These are phyloP conservation scores for Koerneria pararmatus DNA, from an alignment of 2,888 invertebrate genomes.

Conservation along the genomic window DNA sequence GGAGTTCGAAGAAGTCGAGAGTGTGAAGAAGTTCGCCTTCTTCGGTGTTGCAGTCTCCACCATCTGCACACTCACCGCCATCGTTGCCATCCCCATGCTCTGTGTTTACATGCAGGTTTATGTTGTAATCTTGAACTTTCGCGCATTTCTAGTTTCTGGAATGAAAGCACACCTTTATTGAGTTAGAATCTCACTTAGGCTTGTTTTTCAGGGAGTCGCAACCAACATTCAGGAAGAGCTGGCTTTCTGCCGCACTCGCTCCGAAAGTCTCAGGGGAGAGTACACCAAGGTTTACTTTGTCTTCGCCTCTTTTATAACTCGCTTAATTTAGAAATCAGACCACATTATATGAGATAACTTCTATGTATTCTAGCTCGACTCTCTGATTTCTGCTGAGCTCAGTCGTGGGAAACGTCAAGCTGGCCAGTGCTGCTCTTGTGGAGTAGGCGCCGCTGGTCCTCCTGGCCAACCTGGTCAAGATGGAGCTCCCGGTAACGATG, in stretches of 20 bases:
- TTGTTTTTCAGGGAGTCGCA: conserved; percentile 46
- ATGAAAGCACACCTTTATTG: too few species aligned
- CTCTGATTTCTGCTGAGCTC: conserved; percentile 19
- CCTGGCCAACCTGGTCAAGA: conserved; percentile 30
- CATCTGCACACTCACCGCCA: too few species aligned
- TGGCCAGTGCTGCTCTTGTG: conserved; percentile 39
- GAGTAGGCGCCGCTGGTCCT: conserved; percentile 37
- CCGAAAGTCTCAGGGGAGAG: conserved; percentile 48
- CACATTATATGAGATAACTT: too few species aligned
- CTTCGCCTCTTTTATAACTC: neutral
- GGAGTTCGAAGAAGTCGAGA: too few species aligned
- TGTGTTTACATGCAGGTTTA: too few species aligned
- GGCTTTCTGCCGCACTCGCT: conserved; percentile 52
- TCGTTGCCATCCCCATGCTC: too few species aligned
- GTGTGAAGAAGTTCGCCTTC: too few species aligned
- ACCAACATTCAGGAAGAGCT: conserved; percentile 52
- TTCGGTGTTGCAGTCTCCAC: too few species aligned
- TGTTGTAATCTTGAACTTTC: too few species aligned
- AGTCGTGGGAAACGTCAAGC: conserved; percentile 26
- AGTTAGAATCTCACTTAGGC: too few species aligned
- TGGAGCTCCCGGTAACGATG: conserved; percentile 34
- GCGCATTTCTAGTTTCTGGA: too few species aligned
- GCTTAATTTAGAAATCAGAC: too few species aligned
- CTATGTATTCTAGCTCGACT: conserved; percentile 18
- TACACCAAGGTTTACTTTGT: conserved; percentile 31